These are phyloP conservation scores for Chelonoidis abingdonii DNA, from an alignment of 2,113 vertebrate genomes.

Conservation along the genomic window DNA sequence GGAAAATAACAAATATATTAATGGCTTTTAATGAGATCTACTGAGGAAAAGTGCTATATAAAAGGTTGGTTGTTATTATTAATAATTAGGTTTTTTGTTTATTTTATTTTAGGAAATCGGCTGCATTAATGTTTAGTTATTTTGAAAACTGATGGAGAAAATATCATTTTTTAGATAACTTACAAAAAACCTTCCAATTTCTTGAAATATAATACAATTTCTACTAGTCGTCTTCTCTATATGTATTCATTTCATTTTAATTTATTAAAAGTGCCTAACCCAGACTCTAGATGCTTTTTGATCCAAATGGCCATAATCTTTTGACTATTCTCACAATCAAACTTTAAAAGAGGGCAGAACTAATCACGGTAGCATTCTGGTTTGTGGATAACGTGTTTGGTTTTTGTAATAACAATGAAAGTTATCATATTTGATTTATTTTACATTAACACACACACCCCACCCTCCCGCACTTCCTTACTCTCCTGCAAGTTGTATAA, in stretches of 20 bases:
- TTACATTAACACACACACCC: not conserved
- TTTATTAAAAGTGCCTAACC: not conserved
- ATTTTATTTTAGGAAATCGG: conserved; percentile 16
- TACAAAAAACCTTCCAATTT: not conserved
- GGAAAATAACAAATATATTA: conserved; percentile 38
- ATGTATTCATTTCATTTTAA: not conserved
- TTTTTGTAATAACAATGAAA: not conserved
- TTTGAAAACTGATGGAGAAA: conserved; percentile 32
- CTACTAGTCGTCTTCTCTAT: not conserved
- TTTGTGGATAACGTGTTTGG: not conserved
- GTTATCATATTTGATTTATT: not conserved
- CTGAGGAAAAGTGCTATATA: conserved; percentile 34
- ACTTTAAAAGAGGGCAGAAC: not conserved
- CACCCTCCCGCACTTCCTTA: not conserved
- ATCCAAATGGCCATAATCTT: not conserved
- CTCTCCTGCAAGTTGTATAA: not conserved
- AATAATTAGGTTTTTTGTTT: not conserved
- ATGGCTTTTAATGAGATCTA: conserved; percentile 33
- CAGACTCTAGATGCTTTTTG: not conserved
- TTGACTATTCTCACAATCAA: not conserved
- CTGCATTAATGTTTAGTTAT: not conserved
- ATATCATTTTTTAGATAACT: not conserved
- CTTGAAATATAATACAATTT: not conserved
- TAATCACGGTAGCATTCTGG: not conserved
- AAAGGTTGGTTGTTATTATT: not conserved